Percentiles rank a stretch among this genome's conserved stretches.
Conservation (phyloP, 2,113 vertebrate genomes). For the Phyllostomus hastatus region DNA sequence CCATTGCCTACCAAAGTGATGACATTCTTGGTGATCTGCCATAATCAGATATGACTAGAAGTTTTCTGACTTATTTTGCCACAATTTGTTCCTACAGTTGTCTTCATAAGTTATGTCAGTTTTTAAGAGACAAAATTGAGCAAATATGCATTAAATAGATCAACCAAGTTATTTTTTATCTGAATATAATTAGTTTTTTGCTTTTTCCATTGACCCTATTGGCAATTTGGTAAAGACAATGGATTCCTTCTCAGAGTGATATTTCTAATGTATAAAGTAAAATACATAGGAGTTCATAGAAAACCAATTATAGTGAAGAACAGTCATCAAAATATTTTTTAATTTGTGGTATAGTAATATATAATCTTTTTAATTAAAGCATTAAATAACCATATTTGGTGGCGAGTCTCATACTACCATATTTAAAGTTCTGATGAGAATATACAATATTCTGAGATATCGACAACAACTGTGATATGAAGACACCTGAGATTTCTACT, state of each 20-base stretch:
- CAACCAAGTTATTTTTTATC: not conserved
- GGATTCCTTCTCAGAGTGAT: not conserved
- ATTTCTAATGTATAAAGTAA: not conserved
- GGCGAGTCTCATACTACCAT: not conserved
- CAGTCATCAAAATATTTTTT: not conserved
- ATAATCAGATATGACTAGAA: not conserved
- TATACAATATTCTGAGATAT: not conserved
- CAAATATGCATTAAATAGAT: not conserved
- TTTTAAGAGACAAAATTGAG: not conserved
- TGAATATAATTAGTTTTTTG: not conserved
- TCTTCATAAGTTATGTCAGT: not conserved
- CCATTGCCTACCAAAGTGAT: not conserved
- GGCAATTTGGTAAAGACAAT: not conserved
- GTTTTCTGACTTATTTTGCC: not conserved
- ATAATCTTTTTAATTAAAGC: not conserved
- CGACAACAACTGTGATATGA: not conserved
- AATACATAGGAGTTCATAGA: not conserved
- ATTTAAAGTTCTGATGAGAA: constrained; percentile 5
- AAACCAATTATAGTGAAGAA: not conserved
- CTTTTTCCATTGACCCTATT: not conserved
- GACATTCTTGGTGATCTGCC: not conserved
- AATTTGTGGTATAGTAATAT: not conserved
- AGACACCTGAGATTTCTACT: not conserved
- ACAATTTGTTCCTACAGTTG: not conserved
- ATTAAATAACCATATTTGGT: not conserved